Conservation (phyloP, 2,888 invertebrate genomes). For the Agrenia bidenticulata region DNA sequence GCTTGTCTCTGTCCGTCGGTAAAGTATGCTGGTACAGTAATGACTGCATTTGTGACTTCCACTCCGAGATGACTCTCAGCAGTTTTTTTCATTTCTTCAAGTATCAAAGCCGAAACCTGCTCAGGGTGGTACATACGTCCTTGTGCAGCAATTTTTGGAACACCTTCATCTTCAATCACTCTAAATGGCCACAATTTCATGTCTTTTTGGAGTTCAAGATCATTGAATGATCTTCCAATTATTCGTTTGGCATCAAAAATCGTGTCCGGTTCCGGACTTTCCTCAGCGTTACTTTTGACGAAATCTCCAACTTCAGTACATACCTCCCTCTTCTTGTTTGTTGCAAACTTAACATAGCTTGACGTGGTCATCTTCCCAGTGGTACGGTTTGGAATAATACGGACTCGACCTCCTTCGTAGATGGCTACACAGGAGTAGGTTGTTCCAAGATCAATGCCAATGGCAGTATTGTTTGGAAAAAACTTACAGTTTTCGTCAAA, state of each 20-base stretch:
- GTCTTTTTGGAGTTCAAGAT: constrained; percentile 24
- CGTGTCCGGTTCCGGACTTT: constrained; percentile 69
- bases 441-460: not conserved
- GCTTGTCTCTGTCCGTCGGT: constrained; percentile 69
- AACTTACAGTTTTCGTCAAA: too few species aligned
- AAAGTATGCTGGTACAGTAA: constrained; percentile 79
- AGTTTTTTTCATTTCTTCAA: constrained; percentile 3
- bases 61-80: constrained; percentile 14
- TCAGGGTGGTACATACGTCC: constrained; percentile 16
- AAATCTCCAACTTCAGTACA: constrained; percentile 61
- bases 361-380: not conserved
- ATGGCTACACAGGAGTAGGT: constrained; percentile 1
- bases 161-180: constrained; percentile 23
- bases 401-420: not conserved
- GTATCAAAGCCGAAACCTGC: constrained; percentile 18
- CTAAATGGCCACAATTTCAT: constrained; percentile 38
- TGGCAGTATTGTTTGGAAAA: too few species aligned
- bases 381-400: not conserved
- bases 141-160: constrained; percentile 62
- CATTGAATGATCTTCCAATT: constrained; percentile 31
- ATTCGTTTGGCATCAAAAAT: constrained; percentile 54
- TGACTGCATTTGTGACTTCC: constrained; percentile 72
- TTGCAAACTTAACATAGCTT: not conserved
- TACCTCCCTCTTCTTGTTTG: too few species aligned
- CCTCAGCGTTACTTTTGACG: constrained; percentile 70